Base-by-base conservation (phyloP, 2,888 invertebrate species). In the Empis livida region DNA sequence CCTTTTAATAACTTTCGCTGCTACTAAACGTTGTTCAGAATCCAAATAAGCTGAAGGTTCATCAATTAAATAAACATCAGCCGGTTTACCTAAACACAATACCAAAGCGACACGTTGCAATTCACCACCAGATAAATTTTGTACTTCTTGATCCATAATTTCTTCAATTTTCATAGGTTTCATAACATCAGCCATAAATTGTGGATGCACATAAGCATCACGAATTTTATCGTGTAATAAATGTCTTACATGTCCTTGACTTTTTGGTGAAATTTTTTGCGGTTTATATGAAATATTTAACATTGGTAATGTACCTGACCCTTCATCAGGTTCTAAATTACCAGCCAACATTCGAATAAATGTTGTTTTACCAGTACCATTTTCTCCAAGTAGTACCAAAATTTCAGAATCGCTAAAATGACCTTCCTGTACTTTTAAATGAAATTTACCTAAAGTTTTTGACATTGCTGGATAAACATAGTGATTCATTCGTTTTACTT, bases 391-490 rank as follows among this genome's bases (percentile, higher is more conserved):
- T 64, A 99, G 76, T 10, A 99, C 99, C 61, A 99, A 78, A 68
- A 99, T 99, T 72, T 99, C 99, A 0, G 99, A 99, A 71, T 99
- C 99, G 13, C 96, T 96, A 70, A 99, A 99, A 64, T 94, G 92
- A 10, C 99, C 99, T 53, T 83, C 76, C 53, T 82, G 78, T 10
- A 99, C 90, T 5, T 72, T 70, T 54, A 99, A 72, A 46, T 78
- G 73, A 67, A 97, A 95, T 58, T 60, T 60, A 11, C 69, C 69
- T 77, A 90, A 82, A 1, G 79, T 81, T 67, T 88, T 99, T 0
- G 73, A 72, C 96, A 99, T 97, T 30, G 78, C 71, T 13, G 96
- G 96, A 71, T 99, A 99, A 57, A 90, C 84, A 65, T 96, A 97
- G 62, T 93, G 90, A 66, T 92, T 91, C 88, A 93, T 88, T 51